These are phyloP conservation scores for Fissipunctia ypsillon DNA, from an alignment of 2,888 invertebrate genomes.

Conservation along the genomic window DNA sequence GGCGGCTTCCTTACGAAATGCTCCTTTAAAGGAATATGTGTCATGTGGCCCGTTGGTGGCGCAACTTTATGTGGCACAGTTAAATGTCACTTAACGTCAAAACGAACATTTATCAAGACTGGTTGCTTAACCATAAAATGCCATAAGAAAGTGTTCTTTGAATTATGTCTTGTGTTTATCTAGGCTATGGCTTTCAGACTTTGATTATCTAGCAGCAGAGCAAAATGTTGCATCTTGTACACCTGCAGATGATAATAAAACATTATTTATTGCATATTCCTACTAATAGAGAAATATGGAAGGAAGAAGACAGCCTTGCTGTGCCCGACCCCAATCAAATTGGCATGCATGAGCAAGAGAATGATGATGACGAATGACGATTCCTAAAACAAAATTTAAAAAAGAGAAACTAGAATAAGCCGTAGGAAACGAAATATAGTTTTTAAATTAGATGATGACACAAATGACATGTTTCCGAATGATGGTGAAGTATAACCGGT, in stretches of 20 bases:
- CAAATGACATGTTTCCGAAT: not conserved
- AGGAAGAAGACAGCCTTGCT: not conserved
- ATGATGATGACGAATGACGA: not conserved
- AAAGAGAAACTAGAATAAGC: not conserved
- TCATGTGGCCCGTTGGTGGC: constrained; percentile 47
- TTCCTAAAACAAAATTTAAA: not conserved
- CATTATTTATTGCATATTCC: not conserved
- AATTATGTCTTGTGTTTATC: not conserved
- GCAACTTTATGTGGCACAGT: constrained; percentile 45
- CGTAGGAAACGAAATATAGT: not conserved
- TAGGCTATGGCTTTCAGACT: not conserved
- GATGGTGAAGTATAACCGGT: not conserved
- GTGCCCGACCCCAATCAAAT: not conserved
- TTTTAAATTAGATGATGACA: not conserved
- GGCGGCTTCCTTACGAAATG: constrained; percentile 57
- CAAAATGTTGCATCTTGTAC: not conserved
- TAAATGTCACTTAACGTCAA: constrained; percentile 52
- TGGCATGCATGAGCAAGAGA: not conserved
- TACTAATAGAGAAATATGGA: not conserved
- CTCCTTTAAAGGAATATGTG: constrained; percentile 66
- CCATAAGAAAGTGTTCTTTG: not conserved
- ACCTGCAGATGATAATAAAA: not conserved
- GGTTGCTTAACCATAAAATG: constrained; percentile 33
- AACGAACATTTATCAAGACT: constrained; percentile 22
- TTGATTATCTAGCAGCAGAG: not conserved